A percentile compares a stretch with the other conserved stretches of the same genome.
phyloP scores from a whole-genome alignment of 1,140 invertebrate genomes.

The Plectrocnemia conspersa region DNA sequence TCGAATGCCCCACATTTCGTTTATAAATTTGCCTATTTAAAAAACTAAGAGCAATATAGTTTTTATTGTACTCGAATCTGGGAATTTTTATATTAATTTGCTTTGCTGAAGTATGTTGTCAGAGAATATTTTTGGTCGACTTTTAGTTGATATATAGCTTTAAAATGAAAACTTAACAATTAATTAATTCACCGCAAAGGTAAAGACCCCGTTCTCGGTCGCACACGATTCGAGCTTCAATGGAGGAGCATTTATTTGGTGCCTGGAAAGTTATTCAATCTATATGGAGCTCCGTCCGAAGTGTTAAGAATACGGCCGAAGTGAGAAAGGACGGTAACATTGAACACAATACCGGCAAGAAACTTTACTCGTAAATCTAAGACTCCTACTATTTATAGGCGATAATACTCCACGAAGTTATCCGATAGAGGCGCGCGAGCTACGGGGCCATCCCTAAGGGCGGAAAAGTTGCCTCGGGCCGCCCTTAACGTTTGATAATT shows the following conservation, averaged over 20 bases:
- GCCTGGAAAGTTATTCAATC: constrained; percentile 24
- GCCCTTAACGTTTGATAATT: constrained; percentile 32
- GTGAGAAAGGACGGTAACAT: constrained; percentile 18
- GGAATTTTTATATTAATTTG: too few relatives aligned
- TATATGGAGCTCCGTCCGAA: constrained; percentile 1
- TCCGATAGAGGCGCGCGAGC: constrained; percentile 20
- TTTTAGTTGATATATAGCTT: too few relatives aligned
- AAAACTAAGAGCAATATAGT: too few relatives aligned
- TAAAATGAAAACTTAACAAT: too few relatives aligned
- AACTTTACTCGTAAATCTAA: constrained; percentile 33
- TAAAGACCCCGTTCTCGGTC: too few relatives aligned
- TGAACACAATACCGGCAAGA: constrained; percentile 10
- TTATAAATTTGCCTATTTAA: too few relatives aligned
- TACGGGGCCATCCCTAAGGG: constrained; percentile 4
- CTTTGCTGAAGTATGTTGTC: too few relatives aligned
- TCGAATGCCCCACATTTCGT: too few relatives aligned
- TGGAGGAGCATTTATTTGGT: constrained; percentile 11
- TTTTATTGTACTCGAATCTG: too few relatives aligned
- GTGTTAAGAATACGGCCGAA: background rate
- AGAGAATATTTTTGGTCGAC: too few relatives aligned
- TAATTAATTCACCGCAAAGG: too few relatives aligned
- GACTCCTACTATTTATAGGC: constrained; percentile 31
- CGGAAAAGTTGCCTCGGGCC: constrained; percentile 24
- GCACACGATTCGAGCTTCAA: background rate
- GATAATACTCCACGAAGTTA: constrained; percentile 25